Conservation (phyloP, 2,888 invertebrate genomes). For the Merodon equestris region DNA sequence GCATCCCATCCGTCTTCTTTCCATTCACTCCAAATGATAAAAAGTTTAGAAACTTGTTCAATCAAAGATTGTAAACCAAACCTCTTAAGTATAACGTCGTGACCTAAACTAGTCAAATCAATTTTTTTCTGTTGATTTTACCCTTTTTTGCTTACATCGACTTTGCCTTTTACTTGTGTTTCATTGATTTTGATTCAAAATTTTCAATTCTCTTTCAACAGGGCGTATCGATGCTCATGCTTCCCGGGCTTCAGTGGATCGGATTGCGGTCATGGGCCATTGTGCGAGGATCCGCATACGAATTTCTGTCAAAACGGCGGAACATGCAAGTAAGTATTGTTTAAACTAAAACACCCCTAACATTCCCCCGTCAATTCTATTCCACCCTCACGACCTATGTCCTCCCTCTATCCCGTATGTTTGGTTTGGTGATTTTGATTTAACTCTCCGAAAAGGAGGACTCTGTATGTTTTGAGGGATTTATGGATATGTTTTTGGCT, state of each 20-base stretch:
- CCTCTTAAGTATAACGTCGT: too few species aligned
- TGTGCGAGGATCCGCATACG: slow-evolving; percentile 84
- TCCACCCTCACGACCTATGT: too few species aligned
- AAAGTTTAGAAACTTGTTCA: too few species aligned
- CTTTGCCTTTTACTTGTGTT: too few species aligned
- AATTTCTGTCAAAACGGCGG: slow-evolving; percentile 90
- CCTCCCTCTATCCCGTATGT: not conserved
- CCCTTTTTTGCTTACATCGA: too few species aligned
- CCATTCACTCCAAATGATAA: too few species aligned
- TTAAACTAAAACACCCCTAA: not conserved
- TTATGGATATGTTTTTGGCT: slow-evolving; percentile 36
- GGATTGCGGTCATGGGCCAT: slow-evolving; percentile 89
- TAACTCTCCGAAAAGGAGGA: slow-evolving; percentile 31
- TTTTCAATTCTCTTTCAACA: slow-evolving; percentile 74
- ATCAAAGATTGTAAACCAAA: too few species aligned
- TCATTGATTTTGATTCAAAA: too few species aligned
- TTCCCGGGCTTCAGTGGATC: slow-evolving; percentile 88
- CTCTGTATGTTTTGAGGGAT: slow-evolving; percentile 45
- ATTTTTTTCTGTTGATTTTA: too few species aligned
- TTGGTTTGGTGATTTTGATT: slow-evolving; percentile 25
- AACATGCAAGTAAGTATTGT: slow-evolving; percentile 86
- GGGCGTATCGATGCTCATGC: slow-evolving; percentile 89
- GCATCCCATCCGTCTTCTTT: too few species aligned
- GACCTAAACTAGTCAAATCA: too few species aligned
- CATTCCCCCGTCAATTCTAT: not conserved